Evolutionary conservation across 2,888 invertebrate species (phyloP), one percentile per base, ranked within the genome.

Genomic region (Rutpela maculata): DNA sequence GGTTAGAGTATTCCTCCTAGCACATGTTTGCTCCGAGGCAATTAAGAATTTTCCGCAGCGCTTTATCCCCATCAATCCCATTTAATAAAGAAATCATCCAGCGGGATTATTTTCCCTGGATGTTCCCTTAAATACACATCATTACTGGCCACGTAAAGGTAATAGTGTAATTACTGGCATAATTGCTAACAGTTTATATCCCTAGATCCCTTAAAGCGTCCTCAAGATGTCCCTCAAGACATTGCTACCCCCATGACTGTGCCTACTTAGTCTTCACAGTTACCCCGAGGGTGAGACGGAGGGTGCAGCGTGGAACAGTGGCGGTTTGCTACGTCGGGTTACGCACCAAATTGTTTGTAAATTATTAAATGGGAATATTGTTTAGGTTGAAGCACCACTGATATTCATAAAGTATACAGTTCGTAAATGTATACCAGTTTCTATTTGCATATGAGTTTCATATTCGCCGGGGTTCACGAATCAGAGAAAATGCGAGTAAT

Each of bases 91-190:
- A 70, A 70, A 59, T 70, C 60, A 70, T 70, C 70, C 70, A n/a
- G 18, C 35, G 70, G 60, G 72, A 72, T 63, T 63, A 68, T 63
- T 56, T 68, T 63, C 68, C 78, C 75, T 56, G 56, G n/a, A 26
- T 62, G 66, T 62, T 22, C 60, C 35, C 17, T 71, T 55, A 74
- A 74, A 74, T 72, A 74, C 76, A 78, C 72, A 75, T 77, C 78
- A 77, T 78, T 78, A 78, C 75, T 77, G 63, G 63, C 62, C 74
- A 62, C 78, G 78, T 75, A 75, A 82, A 81, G 82, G 81, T 82
- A 82, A 83, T 80, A 76, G 78, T 75, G 83, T 80, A 83, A 83
- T 83, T 82, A 83, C 80, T 66, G 75, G 75, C 81, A 79, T 83
- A 82, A 83, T 82, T 82, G 83, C 82, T 65, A 78, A 75, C 78